Conservation (phyloP, 2,888 invertebrate species). For the Noctua janthe region DNA sequence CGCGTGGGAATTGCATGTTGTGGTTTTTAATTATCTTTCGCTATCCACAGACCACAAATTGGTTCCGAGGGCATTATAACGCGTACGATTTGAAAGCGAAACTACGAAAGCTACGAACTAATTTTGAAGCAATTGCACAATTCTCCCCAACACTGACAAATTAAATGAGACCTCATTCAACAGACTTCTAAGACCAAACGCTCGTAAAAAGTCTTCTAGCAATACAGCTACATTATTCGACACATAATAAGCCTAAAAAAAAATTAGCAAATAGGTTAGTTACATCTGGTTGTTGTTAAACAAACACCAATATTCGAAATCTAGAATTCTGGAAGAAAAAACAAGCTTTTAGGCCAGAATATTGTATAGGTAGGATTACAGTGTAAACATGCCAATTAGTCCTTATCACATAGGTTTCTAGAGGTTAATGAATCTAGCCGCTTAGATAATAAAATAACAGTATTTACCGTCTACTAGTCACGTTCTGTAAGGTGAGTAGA, state of each 20-base stretch:
- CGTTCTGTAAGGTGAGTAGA: slow-evolving; percentile 1
- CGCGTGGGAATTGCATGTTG: not conserved
- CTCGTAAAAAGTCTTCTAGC: not conserved
- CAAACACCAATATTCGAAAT: not conserved
- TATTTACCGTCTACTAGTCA: not conserved
- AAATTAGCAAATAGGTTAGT: not conserved
- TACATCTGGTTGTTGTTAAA: no score
- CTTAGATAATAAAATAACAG: slow-evolving; percentile 24
- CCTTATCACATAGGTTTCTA: slow-evolving; percentile 31
- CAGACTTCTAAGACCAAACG: not conserved
- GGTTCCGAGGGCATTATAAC: not conserved
- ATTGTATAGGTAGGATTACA: not conserved
- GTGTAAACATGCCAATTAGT: slow-evolving; percentile 16
- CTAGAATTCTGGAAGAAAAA: not conserved
- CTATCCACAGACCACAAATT: not conserved
- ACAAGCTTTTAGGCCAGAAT: not conserved
- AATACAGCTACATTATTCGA: not conserved
- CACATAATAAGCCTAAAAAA: not conserved
- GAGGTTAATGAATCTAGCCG: slow-evolving; percentile 24
- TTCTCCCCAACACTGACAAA: not conserved
- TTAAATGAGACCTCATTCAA: no score
- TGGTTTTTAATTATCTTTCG: not conserved
- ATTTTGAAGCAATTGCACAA: not conserved
- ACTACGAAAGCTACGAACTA: no score
- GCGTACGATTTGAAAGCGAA: not conserved